Percentiles rank a stretch among this genome's conserved stretches.
Evolutionary conservation across 2,888 invertebrate species (phyloP).

Genomic region (Archips crataeganus): DNA sequence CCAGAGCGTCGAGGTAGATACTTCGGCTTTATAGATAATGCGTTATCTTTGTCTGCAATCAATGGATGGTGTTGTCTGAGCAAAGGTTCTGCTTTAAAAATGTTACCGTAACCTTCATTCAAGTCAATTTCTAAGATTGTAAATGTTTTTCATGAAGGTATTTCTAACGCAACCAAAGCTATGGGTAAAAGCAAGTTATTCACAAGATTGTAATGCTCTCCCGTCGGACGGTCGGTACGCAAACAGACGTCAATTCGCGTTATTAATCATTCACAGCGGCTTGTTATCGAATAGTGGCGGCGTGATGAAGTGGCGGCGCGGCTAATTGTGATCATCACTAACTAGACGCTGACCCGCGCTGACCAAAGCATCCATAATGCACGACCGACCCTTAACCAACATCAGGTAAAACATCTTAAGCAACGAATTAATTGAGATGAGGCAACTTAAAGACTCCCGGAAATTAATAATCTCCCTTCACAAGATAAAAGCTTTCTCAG

Average conservation of each 20-base stretch:
- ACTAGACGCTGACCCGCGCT: conserved; percentile 62
- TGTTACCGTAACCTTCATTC: too few species aligned
- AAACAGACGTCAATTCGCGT: conserved; percentile 75
- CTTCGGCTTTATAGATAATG: too few species aligned
- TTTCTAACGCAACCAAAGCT: too few species aligned
- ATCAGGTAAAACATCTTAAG: conserved; percentile 29
- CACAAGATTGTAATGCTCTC: conserved; percentile 76
- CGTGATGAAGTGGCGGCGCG: conserved; percentile 77
- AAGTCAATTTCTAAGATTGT: too few species aligned
- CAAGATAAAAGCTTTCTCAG: conserved; percentile 20
- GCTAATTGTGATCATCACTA: conserved; percentile 76
- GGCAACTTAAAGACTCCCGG: not conserved
- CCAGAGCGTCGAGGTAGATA: too few species aligned
- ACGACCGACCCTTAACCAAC: conserved; percentile 34
- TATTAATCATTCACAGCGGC: conserved; percentile 78
- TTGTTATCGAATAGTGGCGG: conserved; percentile 74
- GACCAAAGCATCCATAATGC: conserved; percentile 60
- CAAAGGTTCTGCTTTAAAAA: too few species aligned
- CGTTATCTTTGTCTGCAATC: too few species aligned
- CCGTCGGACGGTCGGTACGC: conserved; percentile 69
- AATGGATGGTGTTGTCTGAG: too few species aligned
- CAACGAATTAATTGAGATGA: conserved; percentile 25
- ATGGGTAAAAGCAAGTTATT: conserved; percentile 57
- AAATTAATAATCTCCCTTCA: conserved; percentile 24
- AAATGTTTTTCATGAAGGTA: too few species aligned